phyloP scores from a whole-genome alignment of 2,888 invertebrate species.

The Drosophila seclusa region DNA sequence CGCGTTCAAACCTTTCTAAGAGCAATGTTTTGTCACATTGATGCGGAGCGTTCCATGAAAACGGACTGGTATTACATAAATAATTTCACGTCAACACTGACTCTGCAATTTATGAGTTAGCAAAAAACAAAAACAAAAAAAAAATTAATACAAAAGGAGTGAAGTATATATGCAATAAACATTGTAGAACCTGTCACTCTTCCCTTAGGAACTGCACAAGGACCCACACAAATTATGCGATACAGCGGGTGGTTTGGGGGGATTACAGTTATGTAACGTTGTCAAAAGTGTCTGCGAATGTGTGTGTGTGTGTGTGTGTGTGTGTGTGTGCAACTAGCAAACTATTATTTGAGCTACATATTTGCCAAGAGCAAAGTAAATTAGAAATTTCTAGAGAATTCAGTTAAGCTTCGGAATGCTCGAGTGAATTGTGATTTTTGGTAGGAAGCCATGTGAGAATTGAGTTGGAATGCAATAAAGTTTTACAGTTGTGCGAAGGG shows the following conservation, averaged over 20 bases:
- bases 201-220: constrained; percentile 43
- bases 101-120: constrained; percentile 8
- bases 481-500: not conserved
- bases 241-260: not conserved
- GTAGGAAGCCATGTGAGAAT: not conserved
- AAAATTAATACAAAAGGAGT: constrained; percentile 16
- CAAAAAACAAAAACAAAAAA: not conserved
- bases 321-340: constrained; percentile 17
- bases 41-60: constrained; percentile 71
- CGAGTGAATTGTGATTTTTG: not conserved
- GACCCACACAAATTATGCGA: constrained; percentile 26
- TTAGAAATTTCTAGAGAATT: not conserved
- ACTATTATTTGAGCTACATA: constrained; percentile 4
- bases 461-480: not conserved
- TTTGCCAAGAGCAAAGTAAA: not conserved
- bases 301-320: not conserved
- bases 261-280: constrained; percentile 40
- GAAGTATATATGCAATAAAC: constrained; percentile 27
- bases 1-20: constrained; percentile 6
- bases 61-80: constrained; percentile 70
- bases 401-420: constrained; percentile 3
- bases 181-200: constrained; percentile 32
- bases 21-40: constrained; percentile 70
- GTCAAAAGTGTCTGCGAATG: not conserved
- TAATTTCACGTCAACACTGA: constrained; percentile 34